These are phyloP conservation scores for Calonectris borealis DNA, from an alignment of 2,113 vertebrate genomes.

Conservation along the genomic window DNA sequence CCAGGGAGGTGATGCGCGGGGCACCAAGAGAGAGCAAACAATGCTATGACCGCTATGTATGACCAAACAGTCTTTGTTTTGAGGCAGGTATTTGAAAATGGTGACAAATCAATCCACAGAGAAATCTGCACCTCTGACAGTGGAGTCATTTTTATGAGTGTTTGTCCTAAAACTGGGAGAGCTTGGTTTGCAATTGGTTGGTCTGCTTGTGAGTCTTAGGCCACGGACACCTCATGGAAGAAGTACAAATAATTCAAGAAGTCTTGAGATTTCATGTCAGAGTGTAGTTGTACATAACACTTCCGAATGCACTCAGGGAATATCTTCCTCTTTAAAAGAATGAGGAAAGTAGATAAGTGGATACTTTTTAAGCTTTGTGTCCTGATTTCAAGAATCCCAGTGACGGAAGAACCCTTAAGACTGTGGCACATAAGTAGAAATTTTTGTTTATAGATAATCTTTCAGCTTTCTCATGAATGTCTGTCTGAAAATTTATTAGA, in stretches of 20 bases:
- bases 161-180: not conserved
- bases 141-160: not conserved
- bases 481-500: not conserved
- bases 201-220: not conserved
- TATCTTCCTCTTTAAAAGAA: not conserved
- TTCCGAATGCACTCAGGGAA: not conserved
- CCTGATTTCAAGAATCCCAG: not conserved
- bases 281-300: not conserved
- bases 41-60: fast-evolving
- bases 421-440: not conserved
- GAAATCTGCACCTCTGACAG: not conserved
- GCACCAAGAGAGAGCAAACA: not conserved
- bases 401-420: not conserved
- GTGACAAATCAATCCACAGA: not conserved
- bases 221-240: not conserved
- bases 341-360: not conserved
- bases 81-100: not conserved
- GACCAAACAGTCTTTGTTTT: not conserved
- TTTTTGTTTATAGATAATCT: not conserved
- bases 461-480: not conserved
- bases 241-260: not conserved
- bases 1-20: not conserved
- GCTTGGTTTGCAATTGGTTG: not conserved
- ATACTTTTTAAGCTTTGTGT: not conserved
- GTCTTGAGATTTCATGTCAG: not conserved